These are phyloP conservation scores for western clawed frog (Xenopus tropicalis) DNA, from an alignment of 2,113 vertebrate species.

Conservation along the genomic window DNA sequence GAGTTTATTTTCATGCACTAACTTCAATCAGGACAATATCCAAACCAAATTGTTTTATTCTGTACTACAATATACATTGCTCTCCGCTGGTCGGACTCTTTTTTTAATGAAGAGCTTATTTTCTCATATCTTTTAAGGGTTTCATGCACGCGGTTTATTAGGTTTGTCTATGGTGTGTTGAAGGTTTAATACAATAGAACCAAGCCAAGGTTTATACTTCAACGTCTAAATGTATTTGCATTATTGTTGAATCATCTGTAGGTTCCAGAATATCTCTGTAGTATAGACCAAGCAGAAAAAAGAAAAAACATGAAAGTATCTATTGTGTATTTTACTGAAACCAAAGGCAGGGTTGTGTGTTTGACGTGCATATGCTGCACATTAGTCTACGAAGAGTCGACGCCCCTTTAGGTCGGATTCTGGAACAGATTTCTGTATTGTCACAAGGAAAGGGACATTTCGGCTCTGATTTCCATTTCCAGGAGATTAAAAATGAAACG, in stretches of 20 bases:
- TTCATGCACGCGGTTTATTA: slow-evolving; percentile 11
- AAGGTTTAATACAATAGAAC: neutral
- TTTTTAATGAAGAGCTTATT: slow-evolving; percentile 63
- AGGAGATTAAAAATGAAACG: slow-evolving; percentile 76
- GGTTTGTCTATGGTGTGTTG: slow-evolving; percentile 1
- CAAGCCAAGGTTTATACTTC: neutral
- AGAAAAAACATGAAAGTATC: neutral
- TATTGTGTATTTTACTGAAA: slow-evolving; percentile 34
- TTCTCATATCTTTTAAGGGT: neutral
- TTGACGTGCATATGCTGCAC: slow-evolving; percentile 62
- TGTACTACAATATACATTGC: slow-evolving; percentile 48
- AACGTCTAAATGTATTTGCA: neutral
- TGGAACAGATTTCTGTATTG: slow-evolving; percentile 66
- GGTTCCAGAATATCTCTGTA: neutral
- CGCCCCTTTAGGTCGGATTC: slow-evolving; percentile 63
- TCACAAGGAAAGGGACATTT: slow-evolving; percentile 74
- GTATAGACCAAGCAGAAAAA: neutral
- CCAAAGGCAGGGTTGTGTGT: slow-evolving; percentile 46
- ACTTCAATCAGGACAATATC: slow-evolving; percentile 66
- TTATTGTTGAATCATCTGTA: slow-evolving; percentile 18
- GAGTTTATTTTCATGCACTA: slow-evolving; percentile 71
- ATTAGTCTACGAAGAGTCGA: slow-evolving; percentile 64
- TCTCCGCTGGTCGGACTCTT: neutral
- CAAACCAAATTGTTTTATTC: slow-evolving; percentile 63
- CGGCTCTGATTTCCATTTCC: slow-evolving; percentile 75